phyloP scores from a whole-genome alignment of 2,113 vertebrate species.

The Cettia cetti region DNA sequence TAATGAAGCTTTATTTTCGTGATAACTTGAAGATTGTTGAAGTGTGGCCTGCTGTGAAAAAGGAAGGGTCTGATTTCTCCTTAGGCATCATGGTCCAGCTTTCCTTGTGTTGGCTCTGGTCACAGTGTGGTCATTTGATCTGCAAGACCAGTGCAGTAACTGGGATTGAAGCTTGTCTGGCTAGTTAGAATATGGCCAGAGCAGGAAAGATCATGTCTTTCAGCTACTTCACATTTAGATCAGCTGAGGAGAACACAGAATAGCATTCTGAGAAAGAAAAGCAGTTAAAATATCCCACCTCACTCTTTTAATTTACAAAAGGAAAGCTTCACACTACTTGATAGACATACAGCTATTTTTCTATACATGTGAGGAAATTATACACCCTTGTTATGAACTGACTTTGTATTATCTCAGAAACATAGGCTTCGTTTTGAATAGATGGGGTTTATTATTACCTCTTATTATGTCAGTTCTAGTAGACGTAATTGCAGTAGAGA shows the following conservation, averaged over 20 bases:
- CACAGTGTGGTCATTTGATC: neutral
- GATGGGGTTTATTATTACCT: neutral
- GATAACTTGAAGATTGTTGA: neutral
- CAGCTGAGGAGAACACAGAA: neutral
- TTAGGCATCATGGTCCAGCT: neutral
- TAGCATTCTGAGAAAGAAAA: neutral
- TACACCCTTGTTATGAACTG: neutral
- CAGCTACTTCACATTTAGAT: neutral
- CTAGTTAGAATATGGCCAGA: neutral
- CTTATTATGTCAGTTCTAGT: neutral
- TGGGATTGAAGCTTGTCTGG: neutral
- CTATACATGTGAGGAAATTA: neutral
- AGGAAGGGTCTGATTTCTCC: neutral
- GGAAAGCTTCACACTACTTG: neutral
- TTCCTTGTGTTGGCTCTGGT: neutral
- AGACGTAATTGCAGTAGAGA: neutral
- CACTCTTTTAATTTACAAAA: neutral
- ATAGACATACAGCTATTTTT: neutral
- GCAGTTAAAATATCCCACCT: neutral
- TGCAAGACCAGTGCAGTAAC: neutral
- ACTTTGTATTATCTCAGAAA: neutral
- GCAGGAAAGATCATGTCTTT: neutral
- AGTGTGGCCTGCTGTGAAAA: neutral
- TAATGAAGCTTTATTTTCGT: neutral
- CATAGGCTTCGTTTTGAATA: neutral